Evolutionary conservation across 2,888 invertebrate species (phyloP), one percentile per base, ranked within the genome.

Genomic region (Incurvaria masculella): DNA sequence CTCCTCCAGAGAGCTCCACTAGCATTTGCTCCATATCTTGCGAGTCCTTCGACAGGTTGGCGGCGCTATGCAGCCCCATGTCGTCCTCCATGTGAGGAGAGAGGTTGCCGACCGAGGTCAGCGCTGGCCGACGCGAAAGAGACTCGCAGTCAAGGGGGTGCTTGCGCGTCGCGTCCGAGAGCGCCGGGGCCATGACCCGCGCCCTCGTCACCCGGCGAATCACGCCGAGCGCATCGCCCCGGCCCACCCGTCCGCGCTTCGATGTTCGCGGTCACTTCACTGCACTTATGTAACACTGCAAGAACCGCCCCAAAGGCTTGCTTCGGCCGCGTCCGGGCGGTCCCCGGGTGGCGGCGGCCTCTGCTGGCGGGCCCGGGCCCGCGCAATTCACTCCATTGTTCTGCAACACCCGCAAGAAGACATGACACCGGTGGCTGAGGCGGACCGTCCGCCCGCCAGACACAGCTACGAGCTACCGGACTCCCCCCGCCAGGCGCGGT

Each of bases 181-280:
- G 86, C 82, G 94, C 94, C 81, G 94, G 94, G 85, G 94, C 94
- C 94, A 94, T 94, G 85, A 89, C 83, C 88, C 86, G 81, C 81
- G 81, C 82, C 75, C 75, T 66, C 69, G 79, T 72, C 72, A 73
- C 79, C 81, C 79, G 62, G 63, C 65, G 66, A 70, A 67, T 64
- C 65, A 68, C 63, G 67, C 61, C 62, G 62, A 59, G 64, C 67
- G 66, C 64, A 73, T 72, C 74, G 65, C 68, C 67, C 66, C 67
- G 65, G 64, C 63, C 68, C 64, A 58, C 62, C 65, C 53, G 59
- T 56, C 58, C 62, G 57, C 61, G 60, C 76, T 76, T 73, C 56
- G 57, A 64, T 54, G 54, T 5, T 21, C 56, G 57, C 64, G 55
- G 54, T 5, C 39, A 21, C 45, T 45, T 40, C 20, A 21, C 40